Conservation (phyloP, 2,888 invertebrate species). For the Limnephilus lunatus region DNA sequence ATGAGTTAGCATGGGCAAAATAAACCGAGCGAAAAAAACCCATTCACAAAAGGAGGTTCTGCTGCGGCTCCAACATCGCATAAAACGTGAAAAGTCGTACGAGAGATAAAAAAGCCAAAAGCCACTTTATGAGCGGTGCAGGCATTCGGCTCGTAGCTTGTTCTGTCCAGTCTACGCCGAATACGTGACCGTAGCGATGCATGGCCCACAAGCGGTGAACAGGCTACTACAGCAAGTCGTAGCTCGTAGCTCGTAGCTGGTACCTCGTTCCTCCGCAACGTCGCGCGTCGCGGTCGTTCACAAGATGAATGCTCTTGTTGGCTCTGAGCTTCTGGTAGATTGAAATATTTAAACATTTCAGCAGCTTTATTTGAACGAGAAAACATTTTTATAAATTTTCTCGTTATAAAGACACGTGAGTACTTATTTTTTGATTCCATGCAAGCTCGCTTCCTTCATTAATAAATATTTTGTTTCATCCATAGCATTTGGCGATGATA, state of each 20-base stretch:
- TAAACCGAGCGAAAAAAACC: conserved; percentile 13
- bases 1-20: not conserved
- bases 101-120: conserved; percentile 54
- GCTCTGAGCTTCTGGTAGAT: not conserved
- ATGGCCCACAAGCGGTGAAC: not conserved
- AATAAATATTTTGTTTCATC: no score
- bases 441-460: not conserved
- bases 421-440: not conserved
- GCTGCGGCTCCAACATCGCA: conserved; percentile 16
- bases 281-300: not conserved
- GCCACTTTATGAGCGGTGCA: conserved; percentile 55
- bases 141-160: conserved; percentile 41
- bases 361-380: not conserved
- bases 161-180: conserved; percentile 41
- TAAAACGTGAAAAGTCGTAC: conserved; percentile 55
- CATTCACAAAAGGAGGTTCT: conserved; percentile 23
- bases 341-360: not conserved
- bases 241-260: not conserved
- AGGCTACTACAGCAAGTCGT: not conserved
- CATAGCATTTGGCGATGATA: no score
- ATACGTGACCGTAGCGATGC: conserved; percentile 45
- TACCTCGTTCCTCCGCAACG: not conserved
- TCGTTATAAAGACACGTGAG: no score
- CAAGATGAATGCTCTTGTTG: not conserved
- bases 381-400: not conserved